Evolutionary conservation across 2,888 invertebrate genomes (phyloP), one percentile per base, ranked within the genome.

Genomic region (Ectropis crepuscularia): DNA sequence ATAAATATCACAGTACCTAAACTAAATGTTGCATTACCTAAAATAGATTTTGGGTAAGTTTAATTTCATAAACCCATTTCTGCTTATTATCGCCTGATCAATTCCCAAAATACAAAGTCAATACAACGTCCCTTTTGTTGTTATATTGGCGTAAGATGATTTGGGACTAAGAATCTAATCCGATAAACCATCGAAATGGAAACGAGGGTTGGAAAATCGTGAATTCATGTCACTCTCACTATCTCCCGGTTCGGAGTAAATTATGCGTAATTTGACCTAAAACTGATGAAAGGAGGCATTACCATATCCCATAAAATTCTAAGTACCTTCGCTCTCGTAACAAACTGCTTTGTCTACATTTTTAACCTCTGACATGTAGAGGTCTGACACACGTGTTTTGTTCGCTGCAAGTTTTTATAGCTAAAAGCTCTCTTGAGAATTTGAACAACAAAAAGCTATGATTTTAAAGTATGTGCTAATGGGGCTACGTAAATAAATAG

Each of bases 241-340:
- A 67, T 67, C 59, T 67, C 58, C 37, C 57, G 57, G 65, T 67
- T 66, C 16, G 67, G 58, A 53, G 58, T 57, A 63, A 67, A 70
- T 69, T 70, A 71, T 73, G 71, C 73, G 58, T 68, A 71, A 67
- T 70, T 69, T 65, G 73, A 70, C 69, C 69, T 65, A 67, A 67
- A 70, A 65, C 67, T 69, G 63, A 68, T 68, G 69, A 69, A 68
- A 63, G 47, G 53, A 50, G 58, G 55, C 64, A 71, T 66, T 70
- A 67, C 42, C 64, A 68, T 73, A 66, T 69, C 61, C 57, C 61
- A 67, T 68, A 63, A 65, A 66, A 68, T 42, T 64, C 59, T 51
- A 48, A 68, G 63, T 54, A 46, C 66, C 16, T 28, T 28, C 16
- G 55, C 63, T 61, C 51, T 53, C 46, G 43, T 53, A 28, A 47